Conservation (phyloP, 2,113 vertebrate species). For the Limanda limanda region DNA sequence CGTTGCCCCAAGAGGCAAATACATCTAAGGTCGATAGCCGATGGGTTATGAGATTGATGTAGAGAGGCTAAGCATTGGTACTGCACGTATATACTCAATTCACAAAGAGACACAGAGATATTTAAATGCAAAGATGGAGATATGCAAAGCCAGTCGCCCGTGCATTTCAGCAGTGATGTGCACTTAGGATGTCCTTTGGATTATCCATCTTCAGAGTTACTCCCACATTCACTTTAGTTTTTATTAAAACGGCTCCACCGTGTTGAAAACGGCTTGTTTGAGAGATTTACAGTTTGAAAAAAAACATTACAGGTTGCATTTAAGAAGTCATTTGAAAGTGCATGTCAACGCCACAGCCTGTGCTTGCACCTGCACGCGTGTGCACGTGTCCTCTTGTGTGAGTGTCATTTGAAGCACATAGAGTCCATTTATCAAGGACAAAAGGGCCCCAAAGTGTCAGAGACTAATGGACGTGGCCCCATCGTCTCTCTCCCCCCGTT, state of each 20-base stretch:
- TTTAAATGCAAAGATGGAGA: constrained; percentile 8
- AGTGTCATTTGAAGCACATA: constrained; percentile 56
- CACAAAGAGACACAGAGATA: neutral
- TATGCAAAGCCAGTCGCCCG: neutral
- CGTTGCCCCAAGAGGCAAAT: too few species aligned
- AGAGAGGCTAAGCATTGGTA: constrained; percentile 45
- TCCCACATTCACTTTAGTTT: neutral
- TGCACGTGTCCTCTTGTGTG: constrained; percentile 3
- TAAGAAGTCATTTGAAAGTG: neutral
- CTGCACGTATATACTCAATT: neutral
- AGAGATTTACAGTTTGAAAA: neutral
- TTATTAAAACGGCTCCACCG: too few species aligned
- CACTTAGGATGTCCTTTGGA: constrained; percentile 5
- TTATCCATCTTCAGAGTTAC: constrained; percentile 24
- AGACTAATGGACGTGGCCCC: constrained; percentile 79
- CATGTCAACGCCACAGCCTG: neutral
- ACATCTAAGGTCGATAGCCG: too few species aligned
- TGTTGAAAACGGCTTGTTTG: too few species aligned
- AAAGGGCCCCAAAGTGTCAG: constrained; percentile 79
- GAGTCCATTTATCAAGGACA: constrained; percentile 82
- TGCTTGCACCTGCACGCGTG: neutral
- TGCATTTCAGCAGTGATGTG: constrained; percentile 14
- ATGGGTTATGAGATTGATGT: neutral
- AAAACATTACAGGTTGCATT: neutral
- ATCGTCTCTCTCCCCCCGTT: constrained; percentile 57